These are phyloP conservation scores for Trissolcus basalis DNA, from an alignment of 1,140 invertebrate species.

Conservation along the genomic window DNA sequence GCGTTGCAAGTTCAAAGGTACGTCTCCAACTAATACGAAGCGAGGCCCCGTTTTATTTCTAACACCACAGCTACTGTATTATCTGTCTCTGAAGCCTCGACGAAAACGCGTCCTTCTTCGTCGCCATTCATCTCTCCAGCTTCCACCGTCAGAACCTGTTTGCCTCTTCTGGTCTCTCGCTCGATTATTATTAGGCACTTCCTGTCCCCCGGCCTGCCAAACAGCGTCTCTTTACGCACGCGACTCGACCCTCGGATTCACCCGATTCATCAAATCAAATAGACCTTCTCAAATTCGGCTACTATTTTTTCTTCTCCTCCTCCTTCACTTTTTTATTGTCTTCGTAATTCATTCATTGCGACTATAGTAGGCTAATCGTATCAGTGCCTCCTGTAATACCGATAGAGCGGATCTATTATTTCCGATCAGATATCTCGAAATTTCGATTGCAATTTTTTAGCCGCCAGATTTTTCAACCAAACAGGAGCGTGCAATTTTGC, in stretches of 20 bases:
- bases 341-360: too few relatives aligned
- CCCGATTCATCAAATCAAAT: neutral
- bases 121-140: constrained; percentile 60
- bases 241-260: constrained; percentile 1
- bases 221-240: constrained; percentile 9
- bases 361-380: neutral
- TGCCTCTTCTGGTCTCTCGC: constrained; percentile 68
- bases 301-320: too few relatives aligned
- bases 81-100: constrained; percentile 10
- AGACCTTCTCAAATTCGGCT: neutral
- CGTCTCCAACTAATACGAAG: neutral
- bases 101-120: constrained; percentile 1
- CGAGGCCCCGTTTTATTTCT: neutral
- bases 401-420: constrained; percentile 10
- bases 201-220: constrained; percentile 71
- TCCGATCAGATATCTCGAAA: too few relatives aligned
- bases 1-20: constrained; percentile 59
- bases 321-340: too few relatives aligned
- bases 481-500: too few relatives aligned
- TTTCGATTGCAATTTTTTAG: too few relatives aligned
- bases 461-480: too few relatives aligned
- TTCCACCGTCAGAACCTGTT: constrained; percentile 63
- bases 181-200: constrained; percentile 74
- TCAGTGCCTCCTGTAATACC: constrained; percentile 18
- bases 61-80: neutral